Evolutionary conservation across 92 coral and sea anemone genomes (phyloP), one percentile per base, ranked within the genome.

Genomic region (Actinostola sp.): DNA sequence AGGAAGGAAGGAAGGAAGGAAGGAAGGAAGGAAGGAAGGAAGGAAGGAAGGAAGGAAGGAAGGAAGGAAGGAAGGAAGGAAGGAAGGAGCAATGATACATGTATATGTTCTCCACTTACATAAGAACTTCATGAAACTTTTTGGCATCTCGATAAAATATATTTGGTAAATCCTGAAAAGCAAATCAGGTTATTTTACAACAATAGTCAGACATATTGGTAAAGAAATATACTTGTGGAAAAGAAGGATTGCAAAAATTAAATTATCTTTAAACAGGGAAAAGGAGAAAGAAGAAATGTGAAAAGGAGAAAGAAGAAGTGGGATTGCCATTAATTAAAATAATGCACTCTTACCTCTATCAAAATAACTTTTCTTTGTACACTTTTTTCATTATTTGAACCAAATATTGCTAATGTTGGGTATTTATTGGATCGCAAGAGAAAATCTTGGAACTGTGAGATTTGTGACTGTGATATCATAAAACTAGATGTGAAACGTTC

Each of bases 341-440:
- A n/a, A n/a, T n/a, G n/a, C n/a, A n/a, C 34, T 31, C 68, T 48
- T 54, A 90, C 98, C 92, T 93, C 98, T 15, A 94, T 76, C 66
- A 94, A 75, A 16, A 88, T 80, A 58, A 94, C 65, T 61, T 91
- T 94, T 76, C 82, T 86, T 44, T 39, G 83, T 25, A 48, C 59
- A 19, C 14, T 57, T 25, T 38, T 39, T 34, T 31, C 76, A 66
- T 39, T 21, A 20, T 55, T 70, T 57, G 70, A 76, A 1, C 84
- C 78, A 75, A 90, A 90, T 74, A 94, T 84, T 1, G 97, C 82
- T n/a, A 94, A 70, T 10, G 92, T 82, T 17, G 97, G 95, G 72
- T 94, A 94, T 72, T 92, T 94, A 84, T 92, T 94, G 14, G 97
- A 97, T 52, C 97, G 73, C 71, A 94, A 61, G 21, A 94, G 77